These are phyloP conservation scores for Poeciliopsis prolifica DNA, from an alignment of 2,113 vertebrate genomes.

Conservation along the genomic window DNA sequence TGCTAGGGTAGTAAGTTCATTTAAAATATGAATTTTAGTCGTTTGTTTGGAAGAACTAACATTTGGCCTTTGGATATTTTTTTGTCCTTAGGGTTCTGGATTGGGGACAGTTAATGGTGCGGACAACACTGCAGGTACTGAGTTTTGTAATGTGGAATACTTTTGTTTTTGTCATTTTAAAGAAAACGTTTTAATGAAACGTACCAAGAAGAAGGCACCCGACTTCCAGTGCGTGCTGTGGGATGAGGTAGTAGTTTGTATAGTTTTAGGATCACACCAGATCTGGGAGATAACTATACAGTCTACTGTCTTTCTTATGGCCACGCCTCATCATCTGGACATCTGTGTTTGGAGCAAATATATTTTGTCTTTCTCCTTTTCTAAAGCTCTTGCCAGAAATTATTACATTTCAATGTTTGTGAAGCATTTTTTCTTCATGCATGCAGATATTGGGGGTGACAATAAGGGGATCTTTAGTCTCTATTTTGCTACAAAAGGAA, in stretches of 20 bases:
- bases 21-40: background rate
- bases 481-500: background rate
- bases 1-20: background rate
- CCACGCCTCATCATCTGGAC: constrained; percentile 64
- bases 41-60: fast-evolving
- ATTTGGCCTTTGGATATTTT: constrained; percentile 18
- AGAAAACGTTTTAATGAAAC: constrained; percentile 9
- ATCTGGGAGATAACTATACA: constrained; percentile 99
- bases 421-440: constrained; percentile 4
- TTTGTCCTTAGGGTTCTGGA: constrained; percentile 78
- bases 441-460: background rate
- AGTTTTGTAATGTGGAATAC: background rate
- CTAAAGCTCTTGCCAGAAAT: background rate
- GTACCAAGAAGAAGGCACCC: constrained; percentile 22
- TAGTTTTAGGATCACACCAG: constrained; percentile 99
- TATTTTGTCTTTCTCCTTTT: background rate
- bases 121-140: constrained; percentile 86
- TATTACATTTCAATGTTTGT: background rate
- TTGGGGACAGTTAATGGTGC: constrained; percentile 81
- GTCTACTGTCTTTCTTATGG: constrained; percentile 98
- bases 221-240: constrained; percentile 78
- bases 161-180: constrained; percentile 6
- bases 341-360: constrained; percentile 7
- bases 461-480: background rate
- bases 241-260: constrained; percentile 99